A percentile compares a stretch with the other conserved stretches of the same genome.
These are phyloP conservation scores for Agriopis aurantiaria DNA, from an alignment of 2,888 invertebrate genomes.

Conservation along the genomic window DNA sequence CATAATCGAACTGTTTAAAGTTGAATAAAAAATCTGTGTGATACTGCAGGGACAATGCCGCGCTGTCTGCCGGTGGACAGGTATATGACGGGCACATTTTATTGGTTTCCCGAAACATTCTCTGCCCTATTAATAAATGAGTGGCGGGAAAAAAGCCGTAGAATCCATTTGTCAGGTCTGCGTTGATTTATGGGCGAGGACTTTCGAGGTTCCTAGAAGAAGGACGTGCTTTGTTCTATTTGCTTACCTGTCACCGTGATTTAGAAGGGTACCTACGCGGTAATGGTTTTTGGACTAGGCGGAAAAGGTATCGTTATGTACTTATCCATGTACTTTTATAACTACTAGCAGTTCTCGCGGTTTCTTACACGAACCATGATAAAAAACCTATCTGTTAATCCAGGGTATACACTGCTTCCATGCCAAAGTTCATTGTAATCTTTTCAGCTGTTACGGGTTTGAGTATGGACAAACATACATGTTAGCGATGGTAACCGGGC, in stretches of 20 bases:
- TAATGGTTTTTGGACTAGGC: constrained; percentile 55
- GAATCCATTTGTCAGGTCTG: constrained; percentile 85
- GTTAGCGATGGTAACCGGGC: no score
- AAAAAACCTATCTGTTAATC: no score
- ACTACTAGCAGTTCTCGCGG: background rate
- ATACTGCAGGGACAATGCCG: constrained; percentile 78
- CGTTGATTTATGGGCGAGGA: constrained; percentile 83
- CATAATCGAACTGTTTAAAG: constrained; percentile 57
- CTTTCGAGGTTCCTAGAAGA: constrained; percentile 83
- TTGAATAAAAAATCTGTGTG: constrained; percentile 40
- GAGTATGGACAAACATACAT: no score
- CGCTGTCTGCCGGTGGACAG: constrained; percentile 84
- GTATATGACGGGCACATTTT: constrained; percentile 87
- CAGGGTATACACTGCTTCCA: no score
- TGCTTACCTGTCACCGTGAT: constrained; percentile 85
- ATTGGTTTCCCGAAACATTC: constrained; percentile 87
- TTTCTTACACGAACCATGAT: no score
- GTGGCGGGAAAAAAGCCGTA: constrained; percentile 81
- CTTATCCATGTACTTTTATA: background rate
- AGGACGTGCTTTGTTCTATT: constrained; percentile 83
- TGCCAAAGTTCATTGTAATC: no score
- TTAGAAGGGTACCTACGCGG: constrained; percentile 68
- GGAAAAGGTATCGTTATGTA: constrained; percentile 42
- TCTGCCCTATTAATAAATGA: constrained; percentile 86
- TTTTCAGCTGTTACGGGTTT: no score